phyloP scores from a whole-genome alignment of 2,797 vertebrate genomes.

The Sarcophilus harrisii region DNA sequence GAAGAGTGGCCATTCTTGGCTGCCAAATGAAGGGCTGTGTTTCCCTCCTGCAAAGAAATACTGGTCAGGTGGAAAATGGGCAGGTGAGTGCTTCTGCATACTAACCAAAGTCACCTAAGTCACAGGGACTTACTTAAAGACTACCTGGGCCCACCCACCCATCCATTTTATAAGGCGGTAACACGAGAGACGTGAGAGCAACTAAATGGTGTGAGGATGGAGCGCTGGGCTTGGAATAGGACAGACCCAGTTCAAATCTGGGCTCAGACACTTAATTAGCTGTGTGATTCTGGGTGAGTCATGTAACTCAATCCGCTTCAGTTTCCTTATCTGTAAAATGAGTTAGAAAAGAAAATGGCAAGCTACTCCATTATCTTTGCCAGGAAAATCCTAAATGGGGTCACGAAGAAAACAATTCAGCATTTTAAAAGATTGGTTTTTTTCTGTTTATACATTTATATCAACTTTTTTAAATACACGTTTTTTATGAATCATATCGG shows the following conservation, averaged over 20 bases:
- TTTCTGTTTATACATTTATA: too few relatives aligned
- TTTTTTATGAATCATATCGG: too few relatives aligned
- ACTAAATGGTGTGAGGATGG: background rate
- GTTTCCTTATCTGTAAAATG: background rate
- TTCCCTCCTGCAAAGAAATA: slow-evolving; percentile 87
- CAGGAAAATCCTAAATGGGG: background rate
- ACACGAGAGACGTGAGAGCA: background rate
- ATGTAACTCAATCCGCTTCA: background rate
- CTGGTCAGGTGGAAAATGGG: background rate
- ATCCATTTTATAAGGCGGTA: too few relatives aligned
- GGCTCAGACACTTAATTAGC: background rate
- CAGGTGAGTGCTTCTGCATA: background rate
- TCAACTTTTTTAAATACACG: too few relatives aligned
- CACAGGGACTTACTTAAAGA: background rate
- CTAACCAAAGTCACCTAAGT: background rate
- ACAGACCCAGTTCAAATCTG: background rate
- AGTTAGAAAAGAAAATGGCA: background rate
- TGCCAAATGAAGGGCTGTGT: slow-evolving; percentile 91
- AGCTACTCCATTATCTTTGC: background rate
- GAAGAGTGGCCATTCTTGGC: slow-evolving; percentile 87
- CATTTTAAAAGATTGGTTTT: too few relatives aligned
- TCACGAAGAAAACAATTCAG: background rate
- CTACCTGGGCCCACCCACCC: background rate
- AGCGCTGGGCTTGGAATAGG: too few relatives aligned
- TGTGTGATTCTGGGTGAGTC: background rate